Percentiles rank a stretch among this genome's conserved stretches.
phyloP scores from a whole-genome alignment of 2,797 vertebrate genomes.

The Sebastes umbrosus region DNA sequence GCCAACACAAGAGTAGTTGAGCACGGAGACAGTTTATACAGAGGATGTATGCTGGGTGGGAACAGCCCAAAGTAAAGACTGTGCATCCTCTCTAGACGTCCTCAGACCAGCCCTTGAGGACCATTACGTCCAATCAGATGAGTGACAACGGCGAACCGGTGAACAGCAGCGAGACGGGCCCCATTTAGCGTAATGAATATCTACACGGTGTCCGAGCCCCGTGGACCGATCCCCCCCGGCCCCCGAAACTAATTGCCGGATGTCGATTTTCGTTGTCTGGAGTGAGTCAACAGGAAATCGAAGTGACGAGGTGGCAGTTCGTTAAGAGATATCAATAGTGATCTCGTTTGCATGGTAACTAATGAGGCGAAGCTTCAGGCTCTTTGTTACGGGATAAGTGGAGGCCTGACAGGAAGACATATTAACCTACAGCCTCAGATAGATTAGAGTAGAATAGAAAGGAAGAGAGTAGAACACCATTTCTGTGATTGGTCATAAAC shows the following conservation, averaged over 20 bases:
- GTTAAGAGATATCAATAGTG: slow-evolving; percentile 72
- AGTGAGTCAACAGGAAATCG: slow-evolving; percentile 72
- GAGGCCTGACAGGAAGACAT: slow-evolving; percentile 50
- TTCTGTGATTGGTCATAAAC: not conserved
- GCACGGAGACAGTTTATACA: not conserved
- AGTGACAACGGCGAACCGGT: slow-evolving; percentile 30
- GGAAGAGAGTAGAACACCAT: not conserved
- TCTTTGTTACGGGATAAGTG: slow-evolving; percentile 64
- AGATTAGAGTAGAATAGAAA: not conserved
- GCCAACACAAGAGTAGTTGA: not conserved
- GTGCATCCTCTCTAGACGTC: not conserved
- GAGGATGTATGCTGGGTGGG: not conserved
- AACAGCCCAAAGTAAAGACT: not conserved
- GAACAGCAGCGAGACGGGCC: slow-evolving; percentile 24
- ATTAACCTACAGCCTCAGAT: slow-evolving; percentile 27
- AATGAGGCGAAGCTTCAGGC: slow-evolving; percentile 55
- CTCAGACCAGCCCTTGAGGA: not conserved
- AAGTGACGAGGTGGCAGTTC: slow-evolving; percentile 68
- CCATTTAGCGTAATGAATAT: slow-evolving; percentile 61
- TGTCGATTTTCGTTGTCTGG: slow-evolving; percentile 70
- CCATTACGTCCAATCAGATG: slow-evolving; percentile 32
- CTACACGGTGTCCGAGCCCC: slow-evolving; percentile 7
- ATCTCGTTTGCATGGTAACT: slow-evolving; percentile 70
- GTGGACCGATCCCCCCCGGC: slow-evolving; percentile 27
- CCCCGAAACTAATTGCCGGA: slow-evolving; percentile 58